Evolutionary conservation across 2,797 vertebrate genomes (phyloP).

Genomic region (Chaetodon trifasciatus): DNA sequence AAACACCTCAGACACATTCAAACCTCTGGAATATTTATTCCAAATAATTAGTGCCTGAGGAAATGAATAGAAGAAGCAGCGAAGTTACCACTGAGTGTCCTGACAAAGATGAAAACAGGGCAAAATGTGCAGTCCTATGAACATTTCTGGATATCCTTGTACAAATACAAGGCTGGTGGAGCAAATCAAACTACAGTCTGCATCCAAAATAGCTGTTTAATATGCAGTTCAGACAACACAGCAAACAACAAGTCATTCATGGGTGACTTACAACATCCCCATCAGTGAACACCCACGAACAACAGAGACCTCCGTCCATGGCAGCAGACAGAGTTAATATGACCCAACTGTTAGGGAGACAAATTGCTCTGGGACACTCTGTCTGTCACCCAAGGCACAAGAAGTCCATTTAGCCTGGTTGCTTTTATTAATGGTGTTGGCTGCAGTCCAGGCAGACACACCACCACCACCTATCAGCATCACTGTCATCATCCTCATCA

Average conservation of each 20-base stretch:
- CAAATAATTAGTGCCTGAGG: background rate
- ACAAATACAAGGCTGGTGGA: background rate
- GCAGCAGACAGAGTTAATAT: slow-evolving; percentile 33
- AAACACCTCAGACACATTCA: background rate
- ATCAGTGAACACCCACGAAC: slow-evolving; percentile 26
- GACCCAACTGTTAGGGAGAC: slow-evolving; percentile 46
- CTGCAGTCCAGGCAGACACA: slow-evolving; percentile 29
- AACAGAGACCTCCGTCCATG: slow-evolving; percentile 20
- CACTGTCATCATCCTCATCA: slow-evolving; percentile 47
- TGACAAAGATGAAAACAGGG: background rate
- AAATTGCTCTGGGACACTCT: slow-evolving; percentile 25
- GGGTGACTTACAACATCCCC: slow-evolving; percentile 36
- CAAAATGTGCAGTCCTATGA: background rate
- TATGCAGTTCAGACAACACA: slow-evolving; percentile 2
- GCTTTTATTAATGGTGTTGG: slow-evolving; percentile 48
- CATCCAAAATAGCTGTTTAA: slow-evolving; percentile 14
- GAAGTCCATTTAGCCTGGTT: slow-evolving; percentile 29
- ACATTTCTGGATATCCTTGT: background rate
- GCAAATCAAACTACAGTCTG: slow-evolving; percentile 18
- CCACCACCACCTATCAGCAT: slow-evolving; percentile 41
- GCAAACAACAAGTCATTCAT: slow-evolving; percentile 42
- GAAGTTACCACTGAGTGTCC: background rate
- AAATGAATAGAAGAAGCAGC: background rate
- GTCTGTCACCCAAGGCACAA: slow-evolving; percentile 20
- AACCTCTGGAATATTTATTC: background rate